Conservation (phyloP, 1,140 invertebrate genomes). For the Chironomus striatipennis region DNA sequence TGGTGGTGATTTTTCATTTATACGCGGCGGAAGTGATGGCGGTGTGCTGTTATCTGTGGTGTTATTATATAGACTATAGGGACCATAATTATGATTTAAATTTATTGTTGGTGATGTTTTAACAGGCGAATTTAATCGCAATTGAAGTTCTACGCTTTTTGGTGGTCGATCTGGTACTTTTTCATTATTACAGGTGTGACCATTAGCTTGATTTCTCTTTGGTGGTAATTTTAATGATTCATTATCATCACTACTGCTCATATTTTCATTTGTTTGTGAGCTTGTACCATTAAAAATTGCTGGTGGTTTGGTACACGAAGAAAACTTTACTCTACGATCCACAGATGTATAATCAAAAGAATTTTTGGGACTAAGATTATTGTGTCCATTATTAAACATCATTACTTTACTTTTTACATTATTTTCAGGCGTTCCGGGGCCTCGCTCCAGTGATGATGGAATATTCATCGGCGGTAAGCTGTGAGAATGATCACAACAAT, state of each 20-base stretch:
- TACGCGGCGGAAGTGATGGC: slow-evolving; percentile 33
- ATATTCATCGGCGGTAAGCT: neutral
- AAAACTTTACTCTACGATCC: slow-evolving; percentile 56
- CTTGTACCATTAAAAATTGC: slow-evolving; percentile 34
- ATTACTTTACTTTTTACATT: slow-evolving; percentile 16
- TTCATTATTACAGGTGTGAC: slow-evolving; percentile 30
- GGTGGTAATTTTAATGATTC: slow-evolving; percentile 48
- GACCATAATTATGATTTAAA: slow-evolving; percentile 11
- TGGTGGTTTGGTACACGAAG: slow-evolving; percentile 49
- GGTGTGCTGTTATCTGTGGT: slow-evolving; percentile 31
- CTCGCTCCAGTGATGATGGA: neutral
- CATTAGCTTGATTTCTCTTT: slow-evolving; percentile 45
- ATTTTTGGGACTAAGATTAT: neutral
- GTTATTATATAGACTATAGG: slow-evolving; percentile 10
- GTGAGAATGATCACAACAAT: slow-evolving; percentile 2
- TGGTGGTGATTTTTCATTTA: slow-evolving; percentile 42
- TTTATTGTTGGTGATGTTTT: slow-evolving; percentile 29
- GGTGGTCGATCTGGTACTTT: slow-evolving; percentile 48
- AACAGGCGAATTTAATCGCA: slow-evolving; percentile 36
- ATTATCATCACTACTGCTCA: slow-evolving; percentile 39
- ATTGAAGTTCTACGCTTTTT: slow-evolving; percentile 42
- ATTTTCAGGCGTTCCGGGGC: slow-evolving; percentile 2
- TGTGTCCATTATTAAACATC: slow-evolving; percentile 7
- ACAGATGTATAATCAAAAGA: slow-evolving; percentile 51
- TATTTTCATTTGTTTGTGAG: slow-evolving; percentile 38